These are phyloP conservation scores for Luperina nickerlii DNA, from an alignment of 2,888 invertebrate species.

Conservation along the genomic window DNA sequence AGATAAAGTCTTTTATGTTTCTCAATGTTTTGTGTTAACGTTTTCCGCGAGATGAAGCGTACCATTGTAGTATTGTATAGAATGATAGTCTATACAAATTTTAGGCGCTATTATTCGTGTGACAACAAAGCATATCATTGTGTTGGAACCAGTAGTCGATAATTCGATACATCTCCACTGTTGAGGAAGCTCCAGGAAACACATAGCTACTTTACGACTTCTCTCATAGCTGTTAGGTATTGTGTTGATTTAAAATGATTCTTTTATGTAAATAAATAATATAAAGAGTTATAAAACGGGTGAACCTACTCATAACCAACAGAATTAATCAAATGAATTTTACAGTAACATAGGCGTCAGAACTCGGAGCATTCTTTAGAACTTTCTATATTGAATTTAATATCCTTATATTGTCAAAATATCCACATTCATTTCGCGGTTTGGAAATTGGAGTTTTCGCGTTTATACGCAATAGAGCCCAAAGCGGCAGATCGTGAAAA, in stretches of 20 bases:
- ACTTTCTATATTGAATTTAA: constrained; percentile 41
- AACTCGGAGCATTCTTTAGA: constrained; percentile 13
- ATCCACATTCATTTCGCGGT: constrained; percentile 44
- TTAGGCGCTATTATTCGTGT: constrained; percentile 79
- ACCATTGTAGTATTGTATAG: constrained; percentile 76
- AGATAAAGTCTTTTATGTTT: constrained; percentile 52
- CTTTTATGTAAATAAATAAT: background rate
- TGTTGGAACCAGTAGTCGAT: constrained; percentile 68
- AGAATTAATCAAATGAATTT: constrained; percentile 20
- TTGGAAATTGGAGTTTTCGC: constrained; percentile 34
- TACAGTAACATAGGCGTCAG: constrained; percentile 7
- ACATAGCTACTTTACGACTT: constrained; percentile 34
- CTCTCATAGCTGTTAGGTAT: constrained; percentile 13
- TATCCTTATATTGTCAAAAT: constrained; percentile 18
- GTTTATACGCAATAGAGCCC: constrained; percentile 33
- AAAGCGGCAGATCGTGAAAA: constrained; percentile 54
- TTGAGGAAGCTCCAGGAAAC: constrained; percentile 35
- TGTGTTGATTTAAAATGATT: constrained; percentile 11
- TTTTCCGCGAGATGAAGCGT: constrained; percentile 70
- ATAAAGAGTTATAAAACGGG: background rate
- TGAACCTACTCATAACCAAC: background rate
- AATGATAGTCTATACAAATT: constrained; percentile 78
- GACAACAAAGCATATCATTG: constrained; percentile 82
- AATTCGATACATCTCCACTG: constrained; percentile 60
- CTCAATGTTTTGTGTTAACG: constrained; percentile 68